These are phyloP conservation scores for Varecia variegata DNA, from an alignment of 2,797 vertebrate species.

Conservation along the genomic window DNA sequence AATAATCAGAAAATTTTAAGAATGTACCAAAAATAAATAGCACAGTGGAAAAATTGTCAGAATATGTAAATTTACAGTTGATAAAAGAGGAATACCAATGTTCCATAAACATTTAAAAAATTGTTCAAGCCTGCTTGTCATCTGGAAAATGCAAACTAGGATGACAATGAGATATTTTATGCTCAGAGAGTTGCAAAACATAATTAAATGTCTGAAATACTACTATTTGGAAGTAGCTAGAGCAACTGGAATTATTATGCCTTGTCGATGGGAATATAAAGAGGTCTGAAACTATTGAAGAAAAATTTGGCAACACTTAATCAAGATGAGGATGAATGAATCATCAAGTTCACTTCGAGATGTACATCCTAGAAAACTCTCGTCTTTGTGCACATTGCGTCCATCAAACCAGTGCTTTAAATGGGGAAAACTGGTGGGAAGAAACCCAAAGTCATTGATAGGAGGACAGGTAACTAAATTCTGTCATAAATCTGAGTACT, in stretches of 20 bases:
- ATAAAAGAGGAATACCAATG: neutral
- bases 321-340: neutral
- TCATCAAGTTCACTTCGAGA: too few relatives aligned
- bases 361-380: neutral
- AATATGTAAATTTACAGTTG: neutral
- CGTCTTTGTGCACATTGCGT: neutral
- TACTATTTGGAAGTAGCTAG: neutral
- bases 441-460: neutral
- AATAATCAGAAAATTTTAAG: neutral
- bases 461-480: neutral
- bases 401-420: neutral
- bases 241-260: neutral
- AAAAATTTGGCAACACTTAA: neutral
- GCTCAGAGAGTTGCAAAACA: neutral
- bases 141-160: neutral
- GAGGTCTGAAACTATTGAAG: neutral
- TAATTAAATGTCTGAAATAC: neutral
- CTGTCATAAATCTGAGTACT: too few relatives aligned
- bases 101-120: neutral
- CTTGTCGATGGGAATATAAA: neutral
- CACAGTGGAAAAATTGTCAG: neutral
- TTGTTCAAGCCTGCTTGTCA: neutral
- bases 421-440: neutral
- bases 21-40: neutral
- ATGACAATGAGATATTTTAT: neutral